Conservation (phyloP, 2,888 invertebrate species). For the Mesochorus sp. region DNA sequence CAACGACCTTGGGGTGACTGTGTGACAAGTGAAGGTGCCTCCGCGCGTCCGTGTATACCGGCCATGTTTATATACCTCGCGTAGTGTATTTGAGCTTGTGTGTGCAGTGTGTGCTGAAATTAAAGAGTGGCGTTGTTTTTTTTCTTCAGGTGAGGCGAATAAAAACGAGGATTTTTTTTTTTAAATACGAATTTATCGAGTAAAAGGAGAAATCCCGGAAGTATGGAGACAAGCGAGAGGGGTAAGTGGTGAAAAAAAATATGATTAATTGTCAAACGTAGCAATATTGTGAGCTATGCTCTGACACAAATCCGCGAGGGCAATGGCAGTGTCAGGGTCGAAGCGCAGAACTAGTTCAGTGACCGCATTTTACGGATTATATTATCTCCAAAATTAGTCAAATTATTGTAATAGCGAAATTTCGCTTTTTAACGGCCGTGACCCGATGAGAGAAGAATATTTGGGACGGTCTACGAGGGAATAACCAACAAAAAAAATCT, state of each 20-base stretch:
- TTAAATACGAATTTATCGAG: background rate
- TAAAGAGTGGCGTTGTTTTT: conserved; percentile 61
- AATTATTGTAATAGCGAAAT: too few relatives aligned
- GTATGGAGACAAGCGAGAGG: conserved; percentile 80
- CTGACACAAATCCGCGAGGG: conserved; percentile 82
- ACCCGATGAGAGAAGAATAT: background rate
- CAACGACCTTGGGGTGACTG: conserved; percentile 78
- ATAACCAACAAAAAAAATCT: conserved; percentile 58
- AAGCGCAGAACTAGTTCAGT: conserved; percentile 84
- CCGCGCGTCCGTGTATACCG: conserved; percentile 72
- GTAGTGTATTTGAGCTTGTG: conserved; percentile 75
- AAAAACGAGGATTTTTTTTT: conserved; percentile 34
- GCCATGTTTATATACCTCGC: conserved; percentile 81
- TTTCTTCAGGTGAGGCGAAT: conserved; percentile 20
- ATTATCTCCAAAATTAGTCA: conserved; percentile 19
- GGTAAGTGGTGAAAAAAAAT: conserved; percentile 74
- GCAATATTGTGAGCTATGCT: conserved; percentile 76
- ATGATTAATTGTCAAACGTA: conserved; percentile 58
- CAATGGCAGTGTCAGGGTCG: conserved; percentile 86
- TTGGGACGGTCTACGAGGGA: background rate
- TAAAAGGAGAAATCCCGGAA: too few relatives aligned
- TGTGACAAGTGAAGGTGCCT: conserved; percentile 74
- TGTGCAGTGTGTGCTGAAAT: conserved; percentile 61
- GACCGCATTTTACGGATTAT: conserved; percentile 82
- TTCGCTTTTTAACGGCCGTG: background rate